Conservation (phyloP, 2,113 vertebrate genomes). For the Muscicapa adusta region DNA sequence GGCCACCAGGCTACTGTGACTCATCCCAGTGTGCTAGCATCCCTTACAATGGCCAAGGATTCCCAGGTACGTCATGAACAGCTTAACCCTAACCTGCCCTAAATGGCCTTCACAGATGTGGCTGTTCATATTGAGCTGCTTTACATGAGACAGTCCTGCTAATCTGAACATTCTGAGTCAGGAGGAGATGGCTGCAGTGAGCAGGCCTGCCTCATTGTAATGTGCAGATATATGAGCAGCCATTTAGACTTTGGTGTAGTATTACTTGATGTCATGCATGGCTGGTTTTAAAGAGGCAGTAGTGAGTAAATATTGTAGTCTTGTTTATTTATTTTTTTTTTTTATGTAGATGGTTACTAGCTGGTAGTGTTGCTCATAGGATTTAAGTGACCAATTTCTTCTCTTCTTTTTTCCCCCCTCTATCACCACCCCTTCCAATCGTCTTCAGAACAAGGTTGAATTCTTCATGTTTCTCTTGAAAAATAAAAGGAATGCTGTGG, state of each 20-base stretch:
- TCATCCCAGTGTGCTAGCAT: conserved; percentile 96
- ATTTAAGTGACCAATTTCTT: conserved; percentile 62
- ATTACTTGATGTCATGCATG: not conserved
- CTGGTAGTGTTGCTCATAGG: conserved; percentile 22
- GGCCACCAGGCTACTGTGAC: conserved; percentile 94
- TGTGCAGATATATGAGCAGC: not conserved
- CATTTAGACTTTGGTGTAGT: not conserved
- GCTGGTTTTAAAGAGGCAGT: not conserved
- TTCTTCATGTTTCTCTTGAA: conserved; percentile 51
- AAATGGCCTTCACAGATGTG: not conserved
- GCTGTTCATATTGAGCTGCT: not conserved
- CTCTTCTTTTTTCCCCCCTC: conserved; percentile 38
- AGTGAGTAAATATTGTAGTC: not conserved
- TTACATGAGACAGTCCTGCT: conserved; percentile 8
- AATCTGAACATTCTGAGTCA: not conserved
- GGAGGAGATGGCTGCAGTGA: not conserved
- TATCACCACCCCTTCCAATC: conserved; percentile 6
- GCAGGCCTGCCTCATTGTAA: not conserved
- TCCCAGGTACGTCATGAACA: conserved; percentile 82
- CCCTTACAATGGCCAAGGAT: conserved; percentile 96
- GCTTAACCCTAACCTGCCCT: not conserved
- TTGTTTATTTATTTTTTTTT: not conserved
- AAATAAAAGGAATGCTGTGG: conserved; percentile 63
- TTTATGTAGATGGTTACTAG: not conserved
- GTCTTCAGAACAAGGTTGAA: conserved; percentile 67